Base-by-base conservation (phyloP, 2,888 invertebrate species). In the Electrophaes corylata region DNA sequence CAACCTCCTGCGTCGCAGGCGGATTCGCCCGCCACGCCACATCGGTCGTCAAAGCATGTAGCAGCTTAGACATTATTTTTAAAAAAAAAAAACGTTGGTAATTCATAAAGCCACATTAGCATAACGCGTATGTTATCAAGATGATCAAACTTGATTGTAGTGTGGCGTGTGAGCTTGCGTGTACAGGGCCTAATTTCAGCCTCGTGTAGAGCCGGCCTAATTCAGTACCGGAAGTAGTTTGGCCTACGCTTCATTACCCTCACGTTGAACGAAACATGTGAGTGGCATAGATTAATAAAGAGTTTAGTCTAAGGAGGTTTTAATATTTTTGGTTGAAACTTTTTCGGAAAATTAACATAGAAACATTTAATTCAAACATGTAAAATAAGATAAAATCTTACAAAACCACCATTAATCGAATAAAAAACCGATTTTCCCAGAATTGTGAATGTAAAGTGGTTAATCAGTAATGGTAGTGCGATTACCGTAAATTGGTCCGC, bases 401-500 rank as follows among this genome's bases (percentile, higher is more conserved):
- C 47, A 39, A 48, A 48, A 39, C 26, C 16, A 41, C 18, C 31
- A 19, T 18, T 40, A 49, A 37, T 33, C 35, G 23, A 37, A 41
- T 10, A 52, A 60, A 65, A 64, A 61, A 48, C 20, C 48, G 44
- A 60, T 57, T 59, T 90, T 90, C 90, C 88, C 90, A 90, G 86
- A 84, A 84, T 88, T 84, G 86, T 83, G 60, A 82, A 88, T 88
- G 87, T 86, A 89, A 88, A 88, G 83, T 81, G 79, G 75, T 79
- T 86, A 88, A 88, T 88, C 82, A 77, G 78, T 87, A 86, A 89
- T 88, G 74, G 80, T 76, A 78, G 80, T 82, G 75, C 76, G 85
- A 91, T 91, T 91, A 88, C 78, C 67, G 83, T 72, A 87, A 90
- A 91, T 90, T 88, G 90, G 84, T 76, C 84, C 76, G 77, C 68